These are phyloP conservation scores for Apis dorsata DNA, from an alignment of 1,140 invertebrate species.

Conservation along the genomic window DNA sequence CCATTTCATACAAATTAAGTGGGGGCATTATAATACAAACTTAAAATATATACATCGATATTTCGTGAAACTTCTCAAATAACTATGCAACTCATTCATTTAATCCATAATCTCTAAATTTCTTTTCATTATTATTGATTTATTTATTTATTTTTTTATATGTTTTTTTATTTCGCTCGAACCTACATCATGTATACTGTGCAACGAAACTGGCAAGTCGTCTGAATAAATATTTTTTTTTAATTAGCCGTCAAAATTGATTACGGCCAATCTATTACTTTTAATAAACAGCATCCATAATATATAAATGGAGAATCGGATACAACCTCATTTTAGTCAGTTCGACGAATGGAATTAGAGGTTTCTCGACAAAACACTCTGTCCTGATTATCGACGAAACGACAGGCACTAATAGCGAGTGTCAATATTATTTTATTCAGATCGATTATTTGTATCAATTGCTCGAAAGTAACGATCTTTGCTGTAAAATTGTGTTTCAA, in stretches of 20 bases:
- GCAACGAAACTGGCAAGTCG: conserved; percentile 76
- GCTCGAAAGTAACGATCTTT: conserved; percentile 20
- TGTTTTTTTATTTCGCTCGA: conserved; percentile 41
- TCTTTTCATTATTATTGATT: conserved; percentile 65
- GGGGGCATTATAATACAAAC: conserved; percentile 78
- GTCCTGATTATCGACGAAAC: conserved; percentile 39
- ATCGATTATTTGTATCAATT: conserved; percentile 31
- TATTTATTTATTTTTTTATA: conserved; percentile 50
- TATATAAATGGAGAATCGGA: conserved; percentile 63
- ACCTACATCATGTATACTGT: conserved; percentile 62
- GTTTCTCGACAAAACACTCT: neutral
- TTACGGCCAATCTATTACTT: conserved; percentile 28
- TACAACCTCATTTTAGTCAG: conserved; percentile 46
- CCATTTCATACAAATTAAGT: conserved; percentile 79
- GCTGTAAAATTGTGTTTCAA: neutral
- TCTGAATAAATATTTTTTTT: conserved; percentile 73
- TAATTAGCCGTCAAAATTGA: conserved; percentile 56
- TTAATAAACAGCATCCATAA: conserved; percentile 60
- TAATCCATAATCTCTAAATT: conserved; percentile 73
- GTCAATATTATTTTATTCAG: conserved; percentile 37
- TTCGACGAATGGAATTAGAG: conserved; percentile 20
- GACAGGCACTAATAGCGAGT: conserved; percentile 52
- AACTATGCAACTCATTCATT: conserved; percentile 72
- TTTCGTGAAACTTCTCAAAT: conserved; percentile 74
- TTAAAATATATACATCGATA: conserved; percentile 80